Evolutionary conservation across 2,797 vertebrate species (phyloP).

Genomic region (Epinephelus awoara): DNA sequence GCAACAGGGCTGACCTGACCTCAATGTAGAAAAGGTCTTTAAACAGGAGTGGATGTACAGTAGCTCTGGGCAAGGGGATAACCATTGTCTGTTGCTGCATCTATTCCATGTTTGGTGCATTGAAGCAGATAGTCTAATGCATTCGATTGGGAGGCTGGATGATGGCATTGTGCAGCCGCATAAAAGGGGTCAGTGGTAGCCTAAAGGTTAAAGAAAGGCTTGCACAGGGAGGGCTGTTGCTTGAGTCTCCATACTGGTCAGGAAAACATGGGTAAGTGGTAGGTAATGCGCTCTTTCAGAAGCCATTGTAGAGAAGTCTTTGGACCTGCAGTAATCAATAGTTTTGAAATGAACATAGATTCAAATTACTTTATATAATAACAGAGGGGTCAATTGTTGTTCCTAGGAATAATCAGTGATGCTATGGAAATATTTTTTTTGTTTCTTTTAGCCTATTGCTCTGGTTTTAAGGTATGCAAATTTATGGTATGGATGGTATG

Average conservation of each 20-base stretch:
- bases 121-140: slow-evolving; percentile 66
- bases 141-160: slow-evolving; percentile 53
- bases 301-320: neutral
- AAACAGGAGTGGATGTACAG: slow-evolving; percentile 47
- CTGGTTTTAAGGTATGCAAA: neutral
- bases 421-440: neutral
- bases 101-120: slow-evolving; percentile 51
- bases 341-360: slow-evolving; percentile 1
- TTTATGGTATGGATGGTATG: neutral
- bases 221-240: slow-evolving; percentile 8
- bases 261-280: slow-evolving; percentile 2
- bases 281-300: slow-evolving; percentile 2
- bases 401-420: neutral
- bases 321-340: slow-evolving; percentile 6
- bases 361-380: neutral
- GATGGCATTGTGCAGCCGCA: slow-evolving; percentile 52
- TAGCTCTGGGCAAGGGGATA: slow-evolving; percentile 50
- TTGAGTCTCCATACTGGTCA: slow-evolving; percentile 27
- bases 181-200: slow-evolving; percentile 66
- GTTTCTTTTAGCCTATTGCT: neutral
- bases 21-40: slow-evolving; percentile 41
- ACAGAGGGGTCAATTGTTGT: neutral
- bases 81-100: slow-evolving; percentile 62
- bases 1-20: slow-evolving; percentile 56
- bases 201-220: slow-evolving; percentile 63